These are phyloP conservation scores for Spheniscus mendiculus DNA, from an alignment of 2,113 vertebrate species.

Conservation along the genomic window DNA sequence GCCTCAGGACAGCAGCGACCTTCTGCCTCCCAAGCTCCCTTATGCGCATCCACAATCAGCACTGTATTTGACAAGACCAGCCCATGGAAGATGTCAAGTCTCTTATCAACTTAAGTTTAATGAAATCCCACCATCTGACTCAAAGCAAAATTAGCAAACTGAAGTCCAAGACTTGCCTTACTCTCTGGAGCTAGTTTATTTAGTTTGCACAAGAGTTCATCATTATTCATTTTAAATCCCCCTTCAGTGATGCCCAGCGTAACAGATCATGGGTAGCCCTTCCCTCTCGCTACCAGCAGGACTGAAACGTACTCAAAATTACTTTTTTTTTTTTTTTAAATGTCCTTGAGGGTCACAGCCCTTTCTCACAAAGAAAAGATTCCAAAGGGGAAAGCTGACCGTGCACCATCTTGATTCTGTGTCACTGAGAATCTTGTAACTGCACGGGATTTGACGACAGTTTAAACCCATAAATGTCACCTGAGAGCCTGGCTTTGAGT, in stretches of 20 bases:
- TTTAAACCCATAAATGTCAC: background rate
- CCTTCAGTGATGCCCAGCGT: background rate
- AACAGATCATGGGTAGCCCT: background rate
- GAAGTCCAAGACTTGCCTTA: background rate
- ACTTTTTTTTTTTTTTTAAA: background rate
- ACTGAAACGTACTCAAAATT: background rate
- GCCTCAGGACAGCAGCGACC: background rate
- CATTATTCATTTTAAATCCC: background rate
- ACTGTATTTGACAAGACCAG: too few species aligned
- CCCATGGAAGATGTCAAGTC: background rate
- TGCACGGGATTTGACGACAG: background rate
- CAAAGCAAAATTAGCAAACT: background rate
- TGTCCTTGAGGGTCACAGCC: background rate
- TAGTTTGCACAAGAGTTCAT: background rate
- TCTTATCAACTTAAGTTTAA: background rate
- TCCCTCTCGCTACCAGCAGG: background rate
- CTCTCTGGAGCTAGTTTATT: background rate
- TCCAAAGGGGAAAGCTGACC: background rate
- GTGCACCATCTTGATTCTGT: background rate
- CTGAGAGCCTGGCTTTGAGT: background rate
- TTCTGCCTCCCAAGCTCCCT: background rate
- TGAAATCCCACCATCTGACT: background rate
- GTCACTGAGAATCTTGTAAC: background rate
- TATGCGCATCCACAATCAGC: rapidly evolving
- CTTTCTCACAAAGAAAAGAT: background rate